Evolutionary conservation across 2,888 invertebrate species (phyloP), one percentile per base, ranked within the genome.

Genomic region (Pherbina coryleti): DNA sequence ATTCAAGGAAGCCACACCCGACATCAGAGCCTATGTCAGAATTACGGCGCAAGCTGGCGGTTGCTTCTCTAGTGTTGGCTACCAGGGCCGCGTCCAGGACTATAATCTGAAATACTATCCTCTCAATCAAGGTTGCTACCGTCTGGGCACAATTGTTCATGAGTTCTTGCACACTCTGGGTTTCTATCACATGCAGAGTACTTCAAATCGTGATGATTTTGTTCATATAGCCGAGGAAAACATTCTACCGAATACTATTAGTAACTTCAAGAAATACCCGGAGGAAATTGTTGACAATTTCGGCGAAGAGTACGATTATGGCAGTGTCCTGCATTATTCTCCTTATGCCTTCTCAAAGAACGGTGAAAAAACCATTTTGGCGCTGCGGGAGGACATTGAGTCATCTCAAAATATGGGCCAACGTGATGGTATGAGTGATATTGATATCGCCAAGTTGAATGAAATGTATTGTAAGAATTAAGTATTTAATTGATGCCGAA

Each of bases 281-380:
- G 86, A 90, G 5, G 88, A 90, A 3, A 89, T 88, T 19, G 91
- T 93, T 0, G 91, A 92, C 71, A 92, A 92, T 60, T 95, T 91
- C 84, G 94, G 93, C 0, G 91, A 94, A 73, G 89, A 91, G 0
- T 96, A 95, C 84, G 95, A 96, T 87, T 95, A 94, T 86, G 92
- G 92, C 82, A 95, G 95, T 81, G 93, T 96, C 0, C 93, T 96
- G 94, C 95, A 96, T 84, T 96, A 95, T 86, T 93, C 94, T 0
- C 91, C 92, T 28, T 92, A 91, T 44, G 95, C 95, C 0, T 95
- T 95, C 88, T 93, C 94, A 0, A 91, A 86, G 74, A 95, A 95
- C 86, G 92, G 92, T 0, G 86, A 91, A 84, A 92, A 93, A 70
- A 95, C 95, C 0, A 94, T 96, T 66, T 90, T 92, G 19, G 91